phyloP scores from a whole-genome alignment of 2,113 vertebrate species.

The Fukomys damarensis region DNA sequence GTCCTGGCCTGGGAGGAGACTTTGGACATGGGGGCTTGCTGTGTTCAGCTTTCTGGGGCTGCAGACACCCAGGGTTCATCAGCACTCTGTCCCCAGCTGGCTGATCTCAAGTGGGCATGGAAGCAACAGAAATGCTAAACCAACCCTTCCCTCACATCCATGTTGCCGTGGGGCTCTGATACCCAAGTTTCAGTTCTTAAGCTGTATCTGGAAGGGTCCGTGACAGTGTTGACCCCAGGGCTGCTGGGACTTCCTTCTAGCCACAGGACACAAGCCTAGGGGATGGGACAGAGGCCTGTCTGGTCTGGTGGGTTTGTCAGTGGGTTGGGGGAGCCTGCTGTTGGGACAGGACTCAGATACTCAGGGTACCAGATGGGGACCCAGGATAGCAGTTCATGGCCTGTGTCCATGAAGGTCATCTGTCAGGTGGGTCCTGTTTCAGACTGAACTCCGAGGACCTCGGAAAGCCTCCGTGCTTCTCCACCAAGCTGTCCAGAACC shows the following conservation, averaged over 20 bases:
- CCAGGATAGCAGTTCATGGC: background rate
- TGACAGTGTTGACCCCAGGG: background rate
- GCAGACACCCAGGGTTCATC: background rate
- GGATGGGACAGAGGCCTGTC: background rate
- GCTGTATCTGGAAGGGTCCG: background rate
- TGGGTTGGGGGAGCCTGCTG: background rate
- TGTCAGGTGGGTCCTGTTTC: background rate
- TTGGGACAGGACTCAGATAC: accelerated
- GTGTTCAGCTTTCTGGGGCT: background rate
- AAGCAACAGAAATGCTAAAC: background rate
- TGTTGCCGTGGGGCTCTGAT: background rate
- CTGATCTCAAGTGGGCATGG: background rate
- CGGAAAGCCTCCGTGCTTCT: background rate
- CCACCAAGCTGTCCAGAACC: background rate
- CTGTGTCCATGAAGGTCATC: background rate
- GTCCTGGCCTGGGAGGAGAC: background rate
- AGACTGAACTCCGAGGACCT: background rate
- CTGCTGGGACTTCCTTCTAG: background rate
- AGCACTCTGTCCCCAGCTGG: background rate
- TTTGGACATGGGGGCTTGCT: too few species aligned
- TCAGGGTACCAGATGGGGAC: background rate
- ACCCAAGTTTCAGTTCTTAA: background rate
- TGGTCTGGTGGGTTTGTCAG: background rate
- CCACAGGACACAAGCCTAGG: background rate
- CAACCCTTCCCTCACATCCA: background rate